These are phyloP conservation scores for Colletes collaris DNA, from an alignment of 2,888 invertebrate genomes.

Conservation along the genomic window DNA sequence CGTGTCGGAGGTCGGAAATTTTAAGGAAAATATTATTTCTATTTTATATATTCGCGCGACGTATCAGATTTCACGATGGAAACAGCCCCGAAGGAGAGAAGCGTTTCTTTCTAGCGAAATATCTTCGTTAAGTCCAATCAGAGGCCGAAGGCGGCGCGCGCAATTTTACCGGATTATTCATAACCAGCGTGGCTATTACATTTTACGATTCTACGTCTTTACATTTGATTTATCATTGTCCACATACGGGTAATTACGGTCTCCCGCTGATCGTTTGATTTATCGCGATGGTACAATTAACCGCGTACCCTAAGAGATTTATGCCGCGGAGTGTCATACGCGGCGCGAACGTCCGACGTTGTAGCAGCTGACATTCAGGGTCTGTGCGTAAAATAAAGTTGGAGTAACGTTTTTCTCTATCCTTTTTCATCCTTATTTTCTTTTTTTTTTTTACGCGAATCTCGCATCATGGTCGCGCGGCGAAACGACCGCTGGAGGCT, in stretches of 20 bases:
- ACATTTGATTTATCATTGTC: constrained; percentile 70
- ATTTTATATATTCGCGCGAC: too few species aligned
- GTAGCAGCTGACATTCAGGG: constrained; percentile 52
- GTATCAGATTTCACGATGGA: too few species aligned
- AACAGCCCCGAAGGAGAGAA: neutral
- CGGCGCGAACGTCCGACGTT: constrained; percentile 24
- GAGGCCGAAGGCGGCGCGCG: neutral
- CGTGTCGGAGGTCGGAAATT: too few species aligned
- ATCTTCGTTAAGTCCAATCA: constrained; percentile 21
- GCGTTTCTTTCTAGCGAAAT: neutral
- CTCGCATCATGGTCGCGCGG: too few species aligned
- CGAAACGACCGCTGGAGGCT: constrained; percentile 6
- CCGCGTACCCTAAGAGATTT: constrained; percentile 59
- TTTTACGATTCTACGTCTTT: constrained; percentile 63
- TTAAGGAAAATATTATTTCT: too few species aligned
- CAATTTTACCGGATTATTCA: constrained; percentile 43
- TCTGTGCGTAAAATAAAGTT: constrained; percentile 50
- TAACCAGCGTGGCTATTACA: constrained; percentile 56
- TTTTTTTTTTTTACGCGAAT: neutral
- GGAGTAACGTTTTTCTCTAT: constrained; percentile 4
- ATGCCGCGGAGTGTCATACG: constrained; percentile 41
- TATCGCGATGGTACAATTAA: constrained; percentile 70
- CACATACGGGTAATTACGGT: constrained; percentile 62
- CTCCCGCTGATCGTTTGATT: constrained; percentile 69
- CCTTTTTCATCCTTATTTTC: neutral